Percentiles rank a stretch among this genome's conserved stretches.
These are phyloP conservation scores for Caenorhabditis uteleia DNA, from an alignment of 2,888 invertebrate genomes.

Conservation along the genomic window DNA sequence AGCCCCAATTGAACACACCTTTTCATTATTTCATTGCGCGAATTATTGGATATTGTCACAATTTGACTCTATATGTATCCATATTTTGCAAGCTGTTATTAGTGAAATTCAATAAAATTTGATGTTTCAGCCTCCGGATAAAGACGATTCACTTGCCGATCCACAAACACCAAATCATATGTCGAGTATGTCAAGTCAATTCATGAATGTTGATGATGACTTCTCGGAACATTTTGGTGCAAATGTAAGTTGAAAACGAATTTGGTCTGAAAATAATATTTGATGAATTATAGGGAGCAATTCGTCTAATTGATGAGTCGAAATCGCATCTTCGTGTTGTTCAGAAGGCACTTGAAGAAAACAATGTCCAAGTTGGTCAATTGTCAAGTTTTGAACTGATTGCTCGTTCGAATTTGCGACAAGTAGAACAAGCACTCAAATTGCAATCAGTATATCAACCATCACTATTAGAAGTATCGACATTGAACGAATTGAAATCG, in stretches of 20 bases:
- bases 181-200: slow-evolving; percentile 26
- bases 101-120: background rate
- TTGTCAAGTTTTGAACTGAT: slow-evolving; percentile 34
- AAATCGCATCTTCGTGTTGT: slow-evolving; percentile 40
- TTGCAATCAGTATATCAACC: slow-evolving; percentile 15
- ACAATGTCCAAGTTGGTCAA: slow-evolving; percentile 23
- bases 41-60: background rate
- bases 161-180: slow-evolving; percentile 8
- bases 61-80: background rate
- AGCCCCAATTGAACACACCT: too few relatives aligned
- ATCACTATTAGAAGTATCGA: slow-evolving; percentile 18
- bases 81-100: too few relatives aligned
- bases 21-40: background rate
- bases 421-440: slow-evolving; percentile 42
- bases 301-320: slow-evolving; percentile 38
- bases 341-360: slow-evolving; percentile 36
- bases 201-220: slow-evolving; percentile 50
- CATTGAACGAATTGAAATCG: slow-evolving; percentile 34
- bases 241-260: background rate
- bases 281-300: slow-evolving; percentile 5
- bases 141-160: slow-evolving; percentile 49
- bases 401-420: slow-evolving; percentile 46
- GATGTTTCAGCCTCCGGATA: slow-evolving; percentile 51
- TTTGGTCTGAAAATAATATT: background rate
- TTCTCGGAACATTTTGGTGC: slow-evolving; percentile 44